Conservation (phyloP, 2,113 vertebrate genomes). For the Macrotis lagotis region DNA sequence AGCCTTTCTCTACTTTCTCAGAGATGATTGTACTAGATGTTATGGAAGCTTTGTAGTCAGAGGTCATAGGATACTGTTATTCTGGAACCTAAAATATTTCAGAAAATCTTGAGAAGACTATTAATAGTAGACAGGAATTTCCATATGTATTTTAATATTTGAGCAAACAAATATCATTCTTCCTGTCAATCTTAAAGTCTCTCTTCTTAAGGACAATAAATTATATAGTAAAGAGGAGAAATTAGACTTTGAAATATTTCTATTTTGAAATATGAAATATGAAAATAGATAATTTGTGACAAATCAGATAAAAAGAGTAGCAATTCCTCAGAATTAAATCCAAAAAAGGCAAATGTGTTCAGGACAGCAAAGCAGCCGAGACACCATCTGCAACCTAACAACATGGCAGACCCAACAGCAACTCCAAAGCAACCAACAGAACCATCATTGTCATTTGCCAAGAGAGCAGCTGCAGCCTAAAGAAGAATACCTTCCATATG, state of each 20-base stretch:
- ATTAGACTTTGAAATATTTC: conserved; percentile 26
- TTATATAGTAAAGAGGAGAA: conserved; percentile 22
- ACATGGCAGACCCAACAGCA: conserved; percentile 17
- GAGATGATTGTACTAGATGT: not conserved
- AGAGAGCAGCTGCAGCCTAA: conserved; percentile 24
- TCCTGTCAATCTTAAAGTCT: conserved; percentile 25
- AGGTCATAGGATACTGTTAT: not conserved
- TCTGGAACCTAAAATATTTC: conserved; percentile 20
- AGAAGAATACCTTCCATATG: conserved; percentile 7
- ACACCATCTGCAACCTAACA: conserved; percentile 28
- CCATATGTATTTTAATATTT: conserved; percentile 24
- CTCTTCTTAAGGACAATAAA: not conserved
- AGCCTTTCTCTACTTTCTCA: not conserved
- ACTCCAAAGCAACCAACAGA: conserved; percentile 38
- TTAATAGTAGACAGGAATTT: conserved; percentile 6
- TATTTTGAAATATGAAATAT: conserved; percentile 31
- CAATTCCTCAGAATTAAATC: conserved; percentile 12
- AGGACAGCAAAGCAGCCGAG: conserved; percentile 7
- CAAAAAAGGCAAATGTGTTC: conserved; percentile 31
- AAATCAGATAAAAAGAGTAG: conserved; percentile 28
- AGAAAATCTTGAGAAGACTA: conserved; percentile 36
- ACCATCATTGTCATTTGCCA: conserved; percentile 10
- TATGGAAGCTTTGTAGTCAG: not conserved
- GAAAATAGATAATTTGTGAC: conserved; percentile 23
- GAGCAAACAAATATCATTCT: conserved; percentile 6